A percentile compares a stretch with the other conserved stretches of the same genome.
phyloP scores from a whole-genome alignment of 2,797 vertebrate genomes.

The Mionectes olivaceus region DNA sequence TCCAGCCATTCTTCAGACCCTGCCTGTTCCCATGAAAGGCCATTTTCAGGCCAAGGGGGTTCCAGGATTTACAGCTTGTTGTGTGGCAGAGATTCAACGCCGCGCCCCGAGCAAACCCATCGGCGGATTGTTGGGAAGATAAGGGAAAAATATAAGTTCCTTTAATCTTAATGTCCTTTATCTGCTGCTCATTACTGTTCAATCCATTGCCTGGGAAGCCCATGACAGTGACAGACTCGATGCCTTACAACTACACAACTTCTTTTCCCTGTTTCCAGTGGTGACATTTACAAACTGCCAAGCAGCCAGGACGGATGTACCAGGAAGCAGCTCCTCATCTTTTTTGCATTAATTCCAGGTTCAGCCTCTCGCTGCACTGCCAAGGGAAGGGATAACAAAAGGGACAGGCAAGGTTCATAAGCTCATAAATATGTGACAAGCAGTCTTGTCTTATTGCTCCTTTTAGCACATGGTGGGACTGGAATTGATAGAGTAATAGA shows the following conservation, averaged over 20 bases:
- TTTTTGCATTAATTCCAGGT: background rate
- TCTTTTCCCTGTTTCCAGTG: background rate
- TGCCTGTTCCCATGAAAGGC: slow-evolving; percentile 51
- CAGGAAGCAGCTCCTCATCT: background rate
- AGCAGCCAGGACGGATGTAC: background rate
- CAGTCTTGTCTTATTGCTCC: slow-evolving; percentile 36
- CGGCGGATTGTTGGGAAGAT: slow-evolving; percentile 65
- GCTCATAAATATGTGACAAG: slow-evolving; percentile 60
- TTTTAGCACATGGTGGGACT: background rate
- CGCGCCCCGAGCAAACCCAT: slow-evolving; percentile 61
- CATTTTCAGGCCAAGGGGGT: slow-evolving; percentile 42
- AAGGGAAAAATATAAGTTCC: slow-evolving; percentile 52
- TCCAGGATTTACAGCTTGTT: slow-evolving; percentile 57
- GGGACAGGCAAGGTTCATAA: slow-evolving; percentile 43
- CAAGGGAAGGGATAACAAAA: slow-evolving; percentile 49
- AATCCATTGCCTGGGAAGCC: slow-evolving; percentile 53
- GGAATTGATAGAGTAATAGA: slow-evolving; percentile 17
- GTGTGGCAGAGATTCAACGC: slow-evolving; percentile 19
- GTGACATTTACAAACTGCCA: slow-evolving; percentile 36
- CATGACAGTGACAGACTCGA: slow-evolving; percentile 43
- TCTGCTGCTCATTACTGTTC: slow-evolving; percentile 65
- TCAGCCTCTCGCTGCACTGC: background rate
- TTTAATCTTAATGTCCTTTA: slow-evolving; percentile 52
- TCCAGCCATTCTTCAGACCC: slow-evolving; percentile 45
- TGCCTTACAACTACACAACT: background rate